These are phyloP conservation scores for Uropsilus gracilis DNA, from an alignment of 2,113 vertebrate species.

Conservation along the genomic window DNA sequence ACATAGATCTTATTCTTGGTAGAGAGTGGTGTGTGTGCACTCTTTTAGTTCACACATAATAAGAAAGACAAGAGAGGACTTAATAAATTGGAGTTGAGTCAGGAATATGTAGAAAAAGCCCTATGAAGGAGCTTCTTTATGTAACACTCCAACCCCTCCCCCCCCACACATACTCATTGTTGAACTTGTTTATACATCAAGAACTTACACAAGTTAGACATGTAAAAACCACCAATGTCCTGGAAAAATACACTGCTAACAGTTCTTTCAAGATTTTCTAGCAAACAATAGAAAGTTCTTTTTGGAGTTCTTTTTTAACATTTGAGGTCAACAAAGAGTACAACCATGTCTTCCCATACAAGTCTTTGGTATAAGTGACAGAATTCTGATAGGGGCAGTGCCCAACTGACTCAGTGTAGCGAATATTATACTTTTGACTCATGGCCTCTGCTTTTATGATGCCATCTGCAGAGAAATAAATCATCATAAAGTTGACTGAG, in stretches of 20 bases:
- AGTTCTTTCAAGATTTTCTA: not conserved
- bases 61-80: not conserved
- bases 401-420: not conserved
- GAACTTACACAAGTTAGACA: not conserved
- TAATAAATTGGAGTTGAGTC: not conserved
- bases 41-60: not conserved
- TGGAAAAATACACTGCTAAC: not conserved
- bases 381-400: not conserved
- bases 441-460: conserved; percentile 43
- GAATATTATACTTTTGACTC: not conserved
- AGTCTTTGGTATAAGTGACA: not conserved
- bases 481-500: conserved; percentile 68
- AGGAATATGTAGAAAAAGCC: not conserved
- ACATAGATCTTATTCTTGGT: not conserved
- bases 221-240: not conserved
- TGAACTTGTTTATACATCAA: conserved; percentile 4
- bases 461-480: conserved; percentile 58
- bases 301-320: not conserved
- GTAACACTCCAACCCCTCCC: accelerated
- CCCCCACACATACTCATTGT: no score
- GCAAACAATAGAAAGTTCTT: not conserved
- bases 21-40: not conserved
- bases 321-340: not conserved
- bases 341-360: not conserved
- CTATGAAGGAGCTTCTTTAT: not conserved